A percentile compares a stretch with the other conserved stretches of the same genome.
Conservation (phyloP, 2,797 vertebrate genomes). For the Xenops minutus region DNA sequence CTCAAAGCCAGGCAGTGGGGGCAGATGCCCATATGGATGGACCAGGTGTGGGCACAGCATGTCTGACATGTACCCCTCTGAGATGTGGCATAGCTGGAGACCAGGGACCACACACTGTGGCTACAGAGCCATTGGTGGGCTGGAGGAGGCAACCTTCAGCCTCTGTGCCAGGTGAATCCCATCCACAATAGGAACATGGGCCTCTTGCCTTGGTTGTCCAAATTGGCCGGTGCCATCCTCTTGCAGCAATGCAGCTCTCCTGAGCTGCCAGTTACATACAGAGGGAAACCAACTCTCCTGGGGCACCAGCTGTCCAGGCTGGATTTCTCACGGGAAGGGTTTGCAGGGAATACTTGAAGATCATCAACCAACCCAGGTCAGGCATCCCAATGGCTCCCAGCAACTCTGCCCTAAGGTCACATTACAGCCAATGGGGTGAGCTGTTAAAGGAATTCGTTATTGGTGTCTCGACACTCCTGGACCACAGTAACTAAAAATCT, state of each 20-base stretch:
- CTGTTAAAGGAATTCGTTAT: constrained; percentile 59
- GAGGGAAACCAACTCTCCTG: neutral
- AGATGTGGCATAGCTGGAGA: accelerated
- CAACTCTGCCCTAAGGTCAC: constrained; percentile 6
- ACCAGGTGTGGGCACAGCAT: neutral
- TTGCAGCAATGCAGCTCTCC: neutral
- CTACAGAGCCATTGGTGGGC: neutral
- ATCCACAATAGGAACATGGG: accelerated
- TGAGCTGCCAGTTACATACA: neutral
- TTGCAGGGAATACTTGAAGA: neutral
- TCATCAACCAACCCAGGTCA: neutral
- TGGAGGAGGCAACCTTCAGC: neutral
- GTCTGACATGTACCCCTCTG: accelerated
- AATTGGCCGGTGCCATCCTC: neutral
- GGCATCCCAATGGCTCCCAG: neutral
- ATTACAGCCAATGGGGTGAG: constrained; percentile 43
- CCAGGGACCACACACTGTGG: accelerated
- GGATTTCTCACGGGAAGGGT: neutral
- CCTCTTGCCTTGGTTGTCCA: neutral
- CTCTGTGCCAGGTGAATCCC: neutral
- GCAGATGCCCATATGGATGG: accelerated
- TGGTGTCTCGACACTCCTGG: constrained; percentile 30
- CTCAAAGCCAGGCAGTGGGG: neutral
- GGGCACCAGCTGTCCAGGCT: neutral
- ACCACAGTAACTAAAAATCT: constrained; percentile 58